Percentiles rank a stretch among this genome's conserved stretches.
Conservation (phyloP, 2,888 invertebrate genomes). For the Camptogramma bilineatum region DNA sequence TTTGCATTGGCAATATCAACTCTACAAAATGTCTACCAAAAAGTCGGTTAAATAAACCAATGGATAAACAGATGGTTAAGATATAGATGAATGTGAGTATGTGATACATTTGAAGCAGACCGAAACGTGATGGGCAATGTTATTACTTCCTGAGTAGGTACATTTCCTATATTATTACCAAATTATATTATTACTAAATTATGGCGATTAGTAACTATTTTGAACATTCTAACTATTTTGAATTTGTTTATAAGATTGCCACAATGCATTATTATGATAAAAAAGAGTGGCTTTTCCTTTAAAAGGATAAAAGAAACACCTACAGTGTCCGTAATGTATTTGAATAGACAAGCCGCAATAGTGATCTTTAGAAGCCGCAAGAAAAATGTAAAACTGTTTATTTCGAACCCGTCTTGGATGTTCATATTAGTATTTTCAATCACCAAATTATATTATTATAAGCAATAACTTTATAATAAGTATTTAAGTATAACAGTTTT, state of each 20-base stretch:
- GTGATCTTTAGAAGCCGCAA: too few relatives aligned
- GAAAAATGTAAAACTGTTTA: too few relatives aligned
- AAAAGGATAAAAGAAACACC: too few relatives aligned
- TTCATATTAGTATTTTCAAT: too few relatives aligned
- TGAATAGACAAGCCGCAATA: too few relatives aligned
- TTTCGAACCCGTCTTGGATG: too few relatives aligned
- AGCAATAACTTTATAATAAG: too few relatives aligned
- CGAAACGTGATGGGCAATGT: constrained; percentile 36
- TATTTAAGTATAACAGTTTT: too few relatives aligned
- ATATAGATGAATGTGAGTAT: not conserved
- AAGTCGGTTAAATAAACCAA: not conserved
- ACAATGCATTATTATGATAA: not conserved
- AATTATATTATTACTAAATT: constrained; percentile 21
- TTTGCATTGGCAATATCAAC: too few relatives aligned
- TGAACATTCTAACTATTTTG: not conserved
- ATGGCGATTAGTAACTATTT: constrained; percentile 20
- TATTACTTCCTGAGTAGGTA: constrained; percentile 32
- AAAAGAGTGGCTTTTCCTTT: not conserved
- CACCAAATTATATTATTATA: too few relatives aligned
- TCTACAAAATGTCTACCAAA: not conserved
- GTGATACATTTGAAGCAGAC: constrained; percentile 37
- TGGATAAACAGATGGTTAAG: constrained; percentile 7
- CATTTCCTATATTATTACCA: constrained; percentile 37
- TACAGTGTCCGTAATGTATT: too few relatives aligned
- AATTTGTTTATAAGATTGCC: not conserved